Percentiles rank a stretch among this genome's conserved stretches.
phyloP scores from a whole-genome alignment of 2,888 invertebrate species.

The Andrena chrysosceles region DNA sequence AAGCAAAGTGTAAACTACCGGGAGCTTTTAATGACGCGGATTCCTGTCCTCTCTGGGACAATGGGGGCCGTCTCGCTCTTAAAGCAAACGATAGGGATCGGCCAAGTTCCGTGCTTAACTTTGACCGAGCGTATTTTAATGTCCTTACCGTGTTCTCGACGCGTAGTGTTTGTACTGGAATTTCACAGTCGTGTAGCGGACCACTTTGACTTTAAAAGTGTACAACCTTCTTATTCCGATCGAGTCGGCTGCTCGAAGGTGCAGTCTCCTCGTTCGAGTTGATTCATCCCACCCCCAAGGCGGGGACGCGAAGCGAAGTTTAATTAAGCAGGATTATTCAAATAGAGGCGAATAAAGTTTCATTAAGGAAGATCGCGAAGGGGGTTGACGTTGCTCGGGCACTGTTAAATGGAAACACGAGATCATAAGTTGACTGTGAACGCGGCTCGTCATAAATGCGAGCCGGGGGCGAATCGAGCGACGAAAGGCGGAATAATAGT shows the following conservation, averaged over 20 bases:
- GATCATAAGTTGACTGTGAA: constrained; percentile 15
- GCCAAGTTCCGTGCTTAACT: not conserved
- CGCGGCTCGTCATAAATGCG: not conserved
- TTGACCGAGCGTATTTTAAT: not conserved
- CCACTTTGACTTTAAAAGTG: not conserved
- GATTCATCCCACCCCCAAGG: constrained; percentile 45
- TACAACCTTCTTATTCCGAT: constrained; percentile 2
- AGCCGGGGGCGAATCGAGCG: too few relatives aligned
- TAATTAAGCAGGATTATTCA: constrained; percentile 73
- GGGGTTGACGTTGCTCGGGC: constrained; percentile 4
- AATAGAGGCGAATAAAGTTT: constrained; percentile 73
- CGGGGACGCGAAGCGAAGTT: constrained; percentile 62
- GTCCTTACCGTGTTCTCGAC: not conserved
- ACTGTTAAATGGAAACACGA: constrained; percentile 29
- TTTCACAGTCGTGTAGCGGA: not conserved
- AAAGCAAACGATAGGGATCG: constrained; percentile 16
- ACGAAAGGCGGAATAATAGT: not conserved
- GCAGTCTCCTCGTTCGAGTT: constrained; percentile 33
- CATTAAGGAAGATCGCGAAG: constrained; percentile 59
- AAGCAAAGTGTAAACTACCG: constrained; percentile 48
- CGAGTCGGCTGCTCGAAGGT: not conserved
- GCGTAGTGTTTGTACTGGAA: not conserved
- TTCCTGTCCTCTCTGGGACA: constrained; percentile 5
- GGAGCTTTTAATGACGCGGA: constrained; percentile 22
- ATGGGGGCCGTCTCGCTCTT: constrained; percentile 19